phyloP scores from a whole-genome alignment of 2,797 vertebrate genomes.

The Pseudochromis fuscus region DNA sequence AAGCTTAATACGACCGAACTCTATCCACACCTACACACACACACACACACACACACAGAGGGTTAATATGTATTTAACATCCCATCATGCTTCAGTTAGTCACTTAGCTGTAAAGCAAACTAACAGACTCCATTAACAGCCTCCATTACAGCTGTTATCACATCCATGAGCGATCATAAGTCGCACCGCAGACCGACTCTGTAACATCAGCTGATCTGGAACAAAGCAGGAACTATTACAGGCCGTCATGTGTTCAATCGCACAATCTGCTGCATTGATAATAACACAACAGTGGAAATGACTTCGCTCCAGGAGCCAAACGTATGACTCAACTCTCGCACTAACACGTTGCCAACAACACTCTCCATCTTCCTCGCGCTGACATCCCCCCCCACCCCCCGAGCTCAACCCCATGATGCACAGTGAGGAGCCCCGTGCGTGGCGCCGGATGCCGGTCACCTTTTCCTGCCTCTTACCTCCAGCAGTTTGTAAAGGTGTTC shows the following conservation, averaged over 20 bases:
- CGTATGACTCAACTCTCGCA: not conserved
- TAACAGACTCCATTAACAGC: not conserved
- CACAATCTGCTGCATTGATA: constrained; percentile 54
- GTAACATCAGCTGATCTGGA: constrained; percentile 62
- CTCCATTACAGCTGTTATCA: constrained; percentile 27
- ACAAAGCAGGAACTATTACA: constrained; percentile 37
- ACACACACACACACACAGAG: constrained; percentile 3
- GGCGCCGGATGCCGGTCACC: not conserved
- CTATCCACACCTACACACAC: constrained; percentile 91
- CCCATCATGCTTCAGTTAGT: not conserved
- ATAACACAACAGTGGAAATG: not conserved
- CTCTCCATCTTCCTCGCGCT: not conserved
- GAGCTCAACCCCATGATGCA: constrained; percentile 61
- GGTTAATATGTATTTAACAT: not conserved
- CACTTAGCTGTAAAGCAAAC: no score
- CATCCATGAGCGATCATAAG: constrained; percentile 24
- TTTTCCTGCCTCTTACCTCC: constrained; percentile 81
- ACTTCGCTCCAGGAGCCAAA: constrained; percentile 38
- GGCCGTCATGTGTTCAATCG: constrained; percentile 40
- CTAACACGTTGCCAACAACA: no score
- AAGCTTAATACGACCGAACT: constrained; percentile 96
- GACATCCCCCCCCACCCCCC: not conserved
- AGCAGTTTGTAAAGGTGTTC: constrained; percentile 95
- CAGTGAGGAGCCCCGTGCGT: constrained; percentile 32
- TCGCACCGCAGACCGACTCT: constrained; percentile 14